Evolutionary conservation across 1,140 invertebrate genomes (phyloP).

Genomic region (Pogonus chalceus): DNA sequence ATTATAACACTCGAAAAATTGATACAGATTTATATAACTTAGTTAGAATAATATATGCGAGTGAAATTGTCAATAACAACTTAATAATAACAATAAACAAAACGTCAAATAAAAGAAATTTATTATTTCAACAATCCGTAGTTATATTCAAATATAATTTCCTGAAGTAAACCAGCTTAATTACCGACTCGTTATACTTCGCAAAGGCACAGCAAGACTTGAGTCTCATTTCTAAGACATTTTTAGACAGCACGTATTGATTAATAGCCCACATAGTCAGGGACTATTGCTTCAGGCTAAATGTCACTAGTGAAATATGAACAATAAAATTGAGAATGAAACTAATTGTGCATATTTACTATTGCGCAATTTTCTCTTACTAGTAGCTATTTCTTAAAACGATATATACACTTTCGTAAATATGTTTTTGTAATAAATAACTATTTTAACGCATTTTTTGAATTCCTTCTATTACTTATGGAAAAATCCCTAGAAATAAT

Average conservation of each 20-base stretch:
- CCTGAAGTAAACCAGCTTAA: neutral
- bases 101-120: too few relatives aligned
- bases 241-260: neutral
- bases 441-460: neutral
- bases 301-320: neutral
- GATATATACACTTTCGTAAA: neutral
- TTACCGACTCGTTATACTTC: too few relatives aligned
- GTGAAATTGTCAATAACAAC: too few relatives aligned
- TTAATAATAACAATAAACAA: too few relatives aligned
- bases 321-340: neutral
- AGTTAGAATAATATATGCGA: too few relatives aligned
- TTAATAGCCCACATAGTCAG: neutral
- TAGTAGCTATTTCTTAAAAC: neutral
- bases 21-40: too few relatives aligned
- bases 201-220: too few relatives aligned
- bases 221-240: neutral
- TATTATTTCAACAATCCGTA: too few relatives aligned
- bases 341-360: slow-evolving; percentile 6
- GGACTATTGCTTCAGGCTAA: neutral
- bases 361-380: neutral
- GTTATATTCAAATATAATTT: neutral
- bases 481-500: neutral
- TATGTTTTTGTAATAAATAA: neutral
- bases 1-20: too few relatives aligned
- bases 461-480: neutral